Evolutionary conservation across 2,888 invertebrate genomes (phyloP), one percentile per base, ranked within the genome.

Genomic region (Scaptomyza reducta): DNA sequence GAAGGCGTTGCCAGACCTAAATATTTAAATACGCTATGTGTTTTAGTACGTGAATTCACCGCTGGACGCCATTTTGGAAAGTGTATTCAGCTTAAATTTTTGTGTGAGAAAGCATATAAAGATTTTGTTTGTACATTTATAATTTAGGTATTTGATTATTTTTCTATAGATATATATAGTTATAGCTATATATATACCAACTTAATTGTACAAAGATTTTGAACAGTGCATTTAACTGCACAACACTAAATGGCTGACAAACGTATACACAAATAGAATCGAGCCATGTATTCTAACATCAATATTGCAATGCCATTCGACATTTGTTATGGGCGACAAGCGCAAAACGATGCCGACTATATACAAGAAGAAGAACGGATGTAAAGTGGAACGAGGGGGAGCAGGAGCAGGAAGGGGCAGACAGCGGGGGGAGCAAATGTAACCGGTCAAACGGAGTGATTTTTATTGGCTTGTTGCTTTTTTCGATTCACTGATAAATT

Each of bases 381-480:
- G 46, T 2, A 33, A 27, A 38, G 25, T 11, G 11, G 4, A 13
- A 18, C 9, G 3, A 1, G 9, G 1, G 13, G 10, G 1, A 6
- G 1, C 9, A 22, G 25, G 7, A 6, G 9, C 25, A 33, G 18
- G 13, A 9, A 33, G 22, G 11, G 42, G 58, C 14, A 9, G 40
- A 42, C 10, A 25, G 49, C 6, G 35, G 58, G n/a, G n/a, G 6
- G 6, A 22, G 65, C 42, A 79, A 86, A 70, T 86, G 87, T 79
- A 70, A 54, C 79, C 79, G 87, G 87, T 87, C 82, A 83, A 87
- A 87, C 85, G 85, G 87, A 83, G 87, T 80, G 80, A 80, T 80
- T 83, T 83, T 83, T 83, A 83, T 83, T 83, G 82, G 82, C 82
- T 83, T 83, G 82, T 84, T 83, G 82, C 82, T 87, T 79, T 82